A percentile compares a stretch with the other conserved stretches of the same genome.
These are phyloP conservation scores for Phylloscopus whistleri DNA, from an alignment of 2,113 vertebrate genomes.

Conservation along the genomic window DNA sequence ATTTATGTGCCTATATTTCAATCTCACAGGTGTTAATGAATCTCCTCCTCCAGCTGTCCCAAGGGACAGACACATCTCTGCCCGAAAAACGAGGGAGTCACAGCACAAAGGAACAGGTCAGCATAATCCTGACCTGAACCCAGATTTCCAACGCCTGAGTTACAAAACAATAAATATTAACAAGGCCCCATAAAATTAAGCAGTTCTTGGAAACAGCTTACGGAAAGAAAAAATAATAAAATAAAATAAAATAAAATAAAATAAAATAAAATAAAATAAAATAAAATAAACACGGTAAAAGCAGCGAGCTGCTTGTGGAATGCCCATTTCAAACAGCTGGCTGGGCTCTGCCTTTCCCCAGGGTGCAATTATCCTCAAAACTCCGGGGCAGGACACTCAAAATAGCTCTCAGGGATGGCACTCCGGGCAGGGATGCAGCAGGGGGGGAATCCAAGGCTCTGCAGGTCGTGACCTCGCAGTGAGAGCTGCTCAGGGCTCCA, in stretches of 20 bases:
- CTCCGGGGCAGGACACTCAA: background rate
- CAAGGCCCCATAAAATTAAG: background rate
- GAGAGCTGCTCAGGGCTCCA: background rate
- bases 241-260: background rate
- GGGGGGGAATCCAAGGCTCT: background rate
- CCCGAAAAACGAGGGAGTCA: background rate
- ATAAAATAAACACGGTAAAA: background rate
- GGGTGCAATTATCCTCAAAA: slow-evolving; percentile 42
- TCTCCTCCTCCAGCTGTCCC: background rate
- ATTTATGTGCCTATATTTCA: background rate
- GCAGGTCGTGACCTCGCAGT: background rate
- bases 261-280: too few relatives aligned
- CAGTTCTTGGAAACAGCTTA: background rate
- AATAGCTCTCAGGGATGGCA: background rate
- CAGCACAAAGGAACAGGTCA: background rate
- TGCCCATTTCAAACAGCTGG: background rate
- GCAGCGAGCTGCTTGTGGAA: background rate
- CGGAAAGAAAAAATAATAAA: background rate
- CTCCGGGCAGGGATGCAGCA: background rate
- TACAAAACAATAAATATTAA: slow-evolving; percentile 7
- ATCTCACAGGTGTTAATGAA: background rate
- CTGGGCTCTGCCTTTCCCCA: background rate
- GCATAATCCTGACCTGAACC: background rate
- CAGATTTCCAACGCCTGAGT: background rate
- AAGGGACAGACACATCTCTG: background rate